Percentiles rank a stretch among this genome's conserved stretches.
phyloP scores from a whole-genome alignment of 2,797 vertebrate species.

The Malurus splendens region DNA sequence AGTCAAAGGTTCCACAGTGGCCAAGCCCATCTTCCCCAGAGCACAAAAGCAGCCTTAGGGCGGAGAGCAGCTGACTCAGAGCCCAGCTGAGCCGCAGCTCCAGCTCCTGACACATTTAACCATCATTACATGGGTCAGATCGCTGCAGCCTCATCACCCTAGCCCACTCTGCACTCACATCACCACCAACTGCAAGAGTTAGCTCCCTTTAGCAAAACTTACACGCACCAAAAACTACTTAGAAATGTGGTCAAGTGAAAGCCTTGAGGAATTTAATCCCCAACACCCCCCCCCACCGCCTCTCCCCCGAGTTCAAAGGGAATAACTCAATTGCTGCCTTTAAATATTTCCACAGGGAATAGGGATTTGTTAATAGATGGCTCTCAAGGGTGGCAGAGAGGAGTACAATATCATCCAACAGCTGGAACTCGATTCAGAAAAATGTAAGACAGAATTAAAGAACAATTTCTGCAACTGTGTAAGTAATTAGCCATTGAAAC shows the following conservation, averaged over 20 bases:
- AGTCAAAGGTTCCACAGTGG: not conserved
- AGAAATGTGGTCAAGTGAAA: not conserved
- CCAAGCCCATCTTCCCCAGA: not conserved
- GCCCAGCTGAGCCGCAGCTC: conserved; percentile 2
- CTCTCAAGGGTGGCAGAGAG: not conserved
- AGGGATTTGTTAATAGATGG: conserved; percentile 11
- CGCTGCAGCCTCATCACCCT: not conserved
- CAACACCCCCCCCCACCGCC: fast-evolving
- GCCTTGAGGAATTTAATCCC: not conserved
- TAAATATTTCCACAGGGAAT: not conserved
- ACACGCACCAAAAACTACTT: fast-evolving
- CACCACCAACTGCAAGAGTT: not conserved
- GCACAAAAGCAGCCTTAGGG: not conserved
- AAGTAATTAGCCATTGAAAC: conserved; percentile 37
- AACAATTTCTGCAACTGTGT: conserved; percentile 29
- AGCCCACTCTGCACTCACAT: fast-evolving
- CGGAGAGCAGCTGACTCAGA: not conserved
- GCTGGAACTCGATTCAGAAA: not conserved
- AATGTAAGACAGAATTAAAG: conserved; percentile 19
- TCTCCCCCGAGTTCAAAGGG: not conserved
- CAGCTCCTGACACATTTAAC: conserved; percentile 10
- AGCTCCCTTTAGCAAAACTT: not conserved
- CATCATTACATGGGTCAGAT: conserved; percentile 28
- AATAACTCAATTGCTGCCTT: not conserved
- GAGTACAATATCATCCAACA: not conserved